phyloP scores from a whole-genome alignment of 1,140 invertebrate genomes.

The Mactra quadrangularis region DNA sequence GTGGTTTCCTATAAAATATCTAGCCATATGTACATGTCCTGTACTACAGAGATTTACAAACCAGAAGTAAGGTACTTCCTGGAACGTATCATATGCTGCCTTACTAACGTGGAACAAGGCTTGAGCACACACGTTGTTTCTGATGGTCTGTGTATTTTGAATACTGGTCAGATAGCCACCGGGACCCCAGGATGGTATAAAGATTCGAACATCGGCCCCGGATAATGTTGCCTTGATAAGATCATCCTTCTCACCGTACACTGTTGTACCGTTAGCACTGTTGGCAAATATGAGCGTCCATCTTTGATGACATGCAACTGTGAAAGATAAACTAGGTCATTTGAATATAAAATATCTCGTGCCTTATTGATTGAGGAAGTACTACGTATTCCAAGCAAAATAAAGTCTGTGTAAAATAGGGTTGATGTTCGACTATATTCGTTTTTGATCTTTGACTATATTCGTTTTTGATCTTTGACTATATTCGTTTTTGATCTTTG shows the following conservation, averaged over 20 bases:
- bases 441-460: no score
- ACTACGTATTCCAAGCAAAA: no score
- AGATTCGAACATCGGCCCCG: constrained; percentile 49
- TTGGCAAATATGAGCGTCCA: constrained; percentile 45
- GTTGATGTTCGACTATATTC: no score
- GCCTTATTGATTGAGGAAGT: no score
- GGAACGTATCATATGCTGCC: constrained; percentile 48
- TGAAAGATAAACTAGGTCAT: no score
- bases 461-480: no score
- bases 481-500: no score
- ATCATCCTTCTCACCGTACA: constrained; percentile 42
- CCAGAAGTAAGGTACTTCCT: constrained; percentile 51
- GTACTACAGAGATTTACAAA: constrained; percentile 57
- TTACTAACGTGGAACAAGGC: constrained; percentile 56
- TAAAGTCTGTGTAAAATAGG: no score
- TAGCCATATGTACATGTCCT: constrained; percentile 50
- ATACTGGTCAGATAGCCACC: constrained; percentile 59
- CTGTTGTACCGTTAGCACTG: constrained; percentile 44
- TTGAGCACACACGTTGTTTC: constrained; percentile 54
- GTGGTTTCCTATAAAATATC: constrained; percentile 59
- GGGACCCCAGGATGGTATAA: constrained; percentile 54
- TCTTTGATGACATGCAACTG: constrained; percentile 52
- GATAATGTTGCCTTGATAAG: constrained; percentile 34
- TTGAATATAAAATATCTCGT: no score
- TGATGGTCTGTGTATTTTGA: constrained; percentile 57